A percentile compares a stretch with the other conserved stretches of the same genome.
phyloP scores from a whole-genome alignment of 2,113 vertebrate genomes.

The Apus apus region DNA sequence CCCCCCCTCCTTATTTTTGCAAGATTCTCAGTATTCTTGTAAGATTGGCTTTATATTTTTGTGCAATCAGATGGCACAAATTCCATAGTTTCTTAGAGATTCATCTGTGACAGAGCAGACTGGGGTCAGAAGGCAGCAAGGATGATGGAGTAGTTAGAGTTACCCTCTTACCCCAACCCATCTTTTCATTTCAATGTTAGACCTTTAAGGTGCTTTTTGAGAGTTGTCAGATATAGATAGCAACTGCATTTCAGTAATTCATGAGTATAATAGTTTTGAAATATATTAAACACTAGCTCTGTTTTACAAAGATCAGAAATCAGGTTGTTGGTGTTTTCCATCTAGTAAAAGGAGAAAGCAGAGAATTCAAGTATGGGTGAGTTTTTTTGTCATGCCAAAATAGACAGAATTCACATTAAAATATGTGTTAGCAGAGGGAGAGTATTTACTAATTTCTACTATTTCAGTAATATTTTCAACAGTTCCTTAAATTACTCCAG shows the following conservation, averaged over 20 bases:
- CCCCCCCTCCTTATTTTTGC: neutral
- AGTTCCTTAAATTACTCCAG: neutral
- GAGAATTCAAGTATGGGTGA: neutral
- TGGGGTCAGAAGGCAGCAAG: neutral
- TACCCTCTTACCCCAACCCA: neutral
- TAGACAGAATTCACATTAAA: neutral
- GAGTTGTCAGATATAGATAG: neutral
- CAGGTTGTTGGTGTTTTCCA: neutral
- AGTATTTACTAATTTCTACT: neutral
- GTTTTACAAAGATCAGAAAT: neutral
- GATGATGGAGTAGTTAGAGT: neutral
- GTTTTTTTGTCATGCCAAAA: neutral
- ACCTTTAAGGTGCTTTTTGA: neutral
- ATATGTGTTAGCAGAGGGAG: neutral
- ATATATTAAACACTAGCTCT: neutral
- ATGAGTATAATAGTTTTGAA: neutral
- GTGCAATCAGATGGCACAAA: neutral
- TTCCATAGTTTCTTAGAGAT: neutral
- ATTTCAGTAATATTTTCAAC: neutral
- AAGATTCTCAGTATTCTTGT: neutral
- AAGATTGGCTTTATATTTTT: neutral
- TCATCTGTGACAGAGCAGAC: neutral
- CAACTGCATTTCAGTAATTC: rapidly evolving
- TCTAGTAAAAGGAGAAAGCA: neutral
- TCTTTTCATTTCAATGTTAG: neutral